These are phyloP conservation scores for Drepana falcataria DNA, from an alignment of 2,888 invertebrate genomes.

Conservation along the genomic window DNA sequence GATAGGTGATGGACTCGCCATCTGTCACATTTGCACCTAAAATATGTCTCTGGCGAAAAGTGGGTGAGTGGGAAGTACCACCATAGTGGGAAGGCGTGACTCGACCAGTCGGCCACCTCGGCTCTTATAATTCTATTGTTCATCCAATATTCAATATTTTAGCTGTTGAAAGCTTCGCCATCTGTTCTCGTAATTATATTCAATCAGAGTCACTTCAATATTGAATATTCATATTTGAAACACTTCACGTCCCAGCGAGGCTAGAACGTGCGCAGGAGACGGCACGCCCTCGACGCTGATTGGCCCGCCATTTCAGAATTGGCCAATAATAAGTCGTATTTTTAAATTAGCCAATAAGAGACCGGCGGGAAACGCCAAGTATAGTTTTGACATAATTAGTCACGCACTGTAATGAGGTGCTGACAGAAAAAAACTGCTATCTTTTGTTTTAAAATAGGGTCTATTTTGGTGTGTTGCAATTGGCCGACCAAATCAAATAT, in stretches of 20 bases:
- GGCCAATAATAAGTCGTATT: slow-evolving; percentile 53
- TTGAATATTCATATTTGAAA: slow-evolving; percentile 61
- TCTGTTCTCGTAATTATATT: background rate
- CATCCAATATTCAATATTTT: too few species aligned
- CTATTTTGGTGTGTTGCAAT: background rate
- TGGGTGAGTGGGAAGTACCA: too few species aligned
- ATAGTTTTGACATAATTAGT: slow-evolving; percentile 77
- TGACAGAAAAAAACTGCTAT: slow-evolving; percentile 9
- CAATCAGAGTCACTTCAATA: background rate
- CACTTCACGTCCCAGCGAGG: slow-evolving; percentile 27
- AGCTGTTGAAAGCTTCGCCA: background rate
- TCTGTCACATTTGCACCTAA: too few species aligned
- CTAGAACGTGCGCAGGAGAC: slow-evolving; percentile 63
- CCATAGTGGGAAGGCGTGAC: too few species aligned
- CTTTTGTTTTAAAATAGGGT: slow-evolving; percentile 7
- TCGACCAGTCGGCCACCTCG: too few species aligned
- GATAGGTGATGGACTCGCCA: too few species aligned
- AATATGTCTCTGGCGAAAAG: too few species aligned
- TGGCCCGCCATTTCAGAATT: slow-evolving; percentile 59
- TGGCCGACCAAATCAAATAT: background rate
- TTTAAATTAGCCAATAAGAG: slow-evolving; percentile 59
- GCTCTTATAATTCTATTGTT: too few species aligned
- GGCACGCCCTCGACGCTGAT: slow-evolving; percentile 64
- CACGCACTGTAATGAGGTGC: slow-evolving; percentile 57
- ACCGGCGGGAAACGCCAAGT: slow-evolving; percentile 44